Evolutionary conservation across 2,888 invertebrate genomes (phyloP).

Genomic region (Rhodophaea formosa): DNA sequence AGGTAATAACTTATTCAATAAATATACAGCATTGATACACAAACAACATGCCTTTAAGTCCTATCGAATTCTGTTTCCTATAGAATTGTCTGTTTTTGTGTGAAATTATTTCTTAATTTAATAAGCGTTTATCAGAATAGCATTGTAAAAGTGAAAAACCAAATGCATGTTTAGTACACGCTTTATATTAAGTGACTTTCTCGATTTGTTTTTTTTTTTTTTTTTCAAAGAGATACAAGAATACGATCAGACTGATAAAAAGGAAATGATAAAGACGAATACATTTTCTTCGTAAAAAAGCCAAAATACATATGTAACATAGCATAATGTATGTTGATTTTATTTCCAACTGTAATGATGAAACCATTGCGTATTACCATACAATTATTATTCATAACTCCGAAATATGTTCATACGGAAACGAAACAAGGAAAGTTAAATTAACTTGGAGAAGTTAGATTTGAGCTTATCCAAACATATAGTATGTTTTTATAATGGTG

Average conservation of each 20-base stretch:
- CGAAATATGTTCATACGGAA: slow-evolving; percentile 60
- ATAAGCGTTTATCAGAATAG: too few species aligned
- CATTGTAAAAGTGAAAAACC: too few species aligned
- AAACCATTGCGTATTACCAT: slow-evolving; percentile 45
- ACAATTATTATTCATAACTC: slow-evolving; percentile 36
- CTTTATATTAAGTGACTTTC: too few species aligned
- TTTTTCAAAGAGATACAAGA: too few species aligned
- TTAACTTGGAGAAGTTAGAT: slow-evolving; percentile 67
- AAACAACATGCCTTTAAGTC: too few species aligned
- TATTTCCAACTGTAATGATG: slow-evolving; percentile 39
- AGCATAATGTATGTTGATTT: slow-evolving; percentile 24
- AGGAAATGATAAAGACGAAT: not conserved
- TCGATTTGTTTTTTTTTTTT: too few species aligned
- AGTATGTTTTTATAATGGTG: slow-evolving; percentile 34
- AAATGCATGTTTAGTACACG: too few species aligned
- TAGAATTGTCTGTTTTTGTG: too few species aligned
- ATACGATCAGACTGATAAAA: not conserved
- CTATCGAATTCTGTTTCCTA: too few species aligned
- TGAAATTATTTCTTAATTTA: too few species aligned
- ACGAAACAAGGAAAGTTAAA: slow-evolving; percentile 66
- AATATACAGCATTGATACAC: too few species aligned
- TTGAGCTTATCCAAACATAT: slow-evolving; percentile 55
- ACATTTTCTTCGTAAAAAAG: not conserved
- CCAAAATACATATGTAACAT: slow-evolving; percentile 9
- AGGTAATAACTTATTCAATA: too few species aligned